Base-by-base conservation (phyloP, 1,140 invertebrate genomes). In the Calycopis cecrops region DNA sequence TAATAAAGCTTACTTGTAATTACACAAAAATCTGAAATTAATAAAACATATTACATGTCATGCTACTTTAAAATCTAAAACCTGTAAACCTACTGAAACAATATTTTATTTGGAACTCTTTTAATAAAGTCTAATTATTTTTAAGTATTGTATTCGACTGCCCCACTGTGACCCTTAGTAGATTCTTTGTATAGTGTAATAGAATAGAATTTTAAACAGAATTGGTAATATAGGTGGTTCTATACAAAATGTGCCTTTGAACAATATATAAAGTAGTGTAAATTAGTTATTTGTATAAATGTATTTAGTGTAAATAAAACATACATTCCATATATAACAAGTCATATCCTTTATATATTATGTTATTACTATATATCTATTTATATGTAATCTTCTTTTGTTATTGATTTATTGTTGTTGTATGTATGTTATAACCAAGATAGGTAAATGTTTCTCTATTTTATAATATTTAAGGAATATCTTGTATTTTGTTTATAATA, bases 221-320 rank as follows among this genome's bases (percentile, higher is more conserved):
- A 21, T 38, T 53, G 40, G 42, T 57, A 57, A 51, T 54, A 57
- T 85, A 82, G 74, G 69, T 71, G 62, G 66, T 73, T 76, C 69
- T 79, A 67, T 76, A 75, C 64, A 83, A 85, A 79, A 74, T 82
- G 82, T 85, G 82, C 82, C 82, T 85, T 85, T 69, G 65, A 84
- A 71, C 70, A 71, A 75, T 80, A 69, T 80, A 77, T 75, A 65
- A 78, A 71, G 66, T 77, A 78, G 70, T 60, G 42, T 52, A 61
- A 51, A 51, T 67, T 76, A 79, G 72, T 48, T 38, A 48, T 62
- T 62, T 75, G 69, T 79, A 69, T 68, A 72, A 65, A 59, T 73
- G 69, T 71, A 69, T 62, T 52, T 75, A 73, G 57, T 77, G 71
- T 80, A 74, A 73, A 81, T 76, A 76, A 59, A 48, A 48, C 55